Base-by-base conservation (phyloP, 1,140 invertebrate genomes). In the Linepithema humile region DNA sequence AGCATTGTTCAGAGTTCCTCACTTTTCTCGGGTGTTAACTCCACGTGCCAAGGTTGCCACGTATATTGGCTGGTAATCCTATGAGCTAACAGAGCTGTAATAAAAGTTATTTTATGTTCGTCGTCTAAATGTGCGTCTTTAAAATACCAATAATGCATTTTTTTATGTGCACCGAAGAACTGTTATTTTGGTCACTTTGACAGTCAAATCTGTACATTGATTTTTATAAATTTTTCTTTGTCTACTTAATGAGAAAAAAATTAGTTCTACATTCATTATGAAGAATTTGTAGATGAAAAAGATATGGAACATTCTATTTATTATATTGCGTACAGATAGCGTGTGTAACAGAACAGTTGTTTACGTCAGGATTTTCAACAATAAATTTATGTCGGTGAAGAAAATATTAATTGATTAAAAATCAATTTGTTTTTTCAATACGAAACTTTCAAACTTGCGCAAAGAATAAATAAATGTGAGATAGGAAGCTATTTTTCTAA, bases 11-110 rank as follows among this genome's bases (percentile, higher is more conserved):
- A 23, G 48, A 62, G 40, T 67, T 64, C 32, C 77, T 74, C 65
- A 59, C 35, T 73, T 50, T 26, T 32, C 53, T 48, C 43, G 70
- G 53, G 40, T 75, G 50, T 75, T 59, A 82, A 83, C 57, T 59
- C 38, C 83, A 84, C 87, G 88, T 88, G 88, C 73, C 85, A 85
- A 88, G 83, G 85, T 74, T 85, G 75, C n/a, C n/a, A n/a, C n/a
- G n/a, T n/a, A n/a, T n/a, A n/a, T n/a, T n/a, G n/a, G n/a, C 45
- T 53, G 50, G 78, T 88, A 88, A 88, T 82, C n/a, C 84, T 73
- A 84, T 40, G 60, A 73, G 35, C 59, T 73, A 86, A 86, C 72
- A 62, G 82, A 73, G 40, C 32, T 17, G 82, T 70, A 69, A 84
- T 88, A 86, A 86, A 88, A 88, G 69, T 82, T 69, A 78, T 83